Percentiles rank a stretch among this genome's conserved stretches.
phyloP scores from a whole-genome alignment of 1,140 invertebrate species.

The Drosophila rhopaloa region DNA sequence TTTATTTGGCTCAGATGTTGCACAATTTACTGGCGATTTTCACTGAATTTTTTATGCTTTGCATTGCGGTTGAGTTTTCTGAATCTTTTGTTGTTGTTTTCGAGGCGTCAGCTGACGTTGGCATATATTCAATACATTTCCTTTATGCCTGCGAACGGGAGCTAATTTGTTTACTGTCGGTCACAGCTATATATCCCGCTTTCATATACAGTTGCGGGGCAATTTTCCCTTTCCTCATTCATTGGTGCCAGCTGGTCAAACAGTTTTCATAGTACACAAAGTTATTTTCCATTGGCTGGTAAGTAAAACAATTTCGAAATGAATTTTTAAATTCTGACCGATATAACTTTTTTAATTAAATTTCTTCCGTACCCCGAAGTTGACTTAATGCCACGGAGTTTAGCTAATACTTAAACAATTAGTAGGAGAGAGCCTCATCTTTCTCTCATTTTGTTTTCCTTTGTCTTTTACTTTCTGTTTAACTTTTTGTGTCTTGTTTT shows the following conservation, averaged over 20 bases:
- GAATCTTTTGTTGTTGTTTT: conserved; percentile 28
- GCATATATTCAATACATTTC: conserved; percentile 78
- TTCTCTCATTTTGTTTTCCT: conserved; percentile 27
- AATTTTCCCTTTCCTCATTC: neutral
- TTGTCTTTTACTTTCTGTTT: conserved; percentile 24
- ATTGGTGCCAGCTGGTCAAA: conserved; percentile 40
- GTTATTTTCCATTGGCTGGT: conserved; percentile 4
- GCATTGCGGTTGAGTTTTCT: conserved; percentile 60
- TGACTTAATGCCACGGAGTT: conserved; percentile 35
- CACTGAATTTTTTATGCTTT: conserved; percentile 42
- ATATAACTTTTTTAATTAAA: conserved; percentile 59
- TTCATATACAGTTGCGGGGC: neutral
- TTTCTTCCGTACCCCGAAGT: conserved; percentile 8
- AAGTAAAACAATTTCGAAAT: conserved; percentile 29
- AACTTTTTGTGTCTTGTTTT: conserved; percentile 6
- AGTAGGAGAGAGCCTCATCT: conserved; percentile 10
- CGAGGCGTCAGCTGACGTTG: conserved; percentile 70
- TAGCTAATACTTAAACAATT: conserved; percentile 51
- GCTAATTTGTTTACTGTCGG: conserved; percentile 75
- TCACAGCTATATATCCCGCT: conserved; percentile 24
- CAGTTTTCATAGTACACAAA: conserved; percentile 26
- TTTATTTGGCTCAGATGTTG: conserved; percentile 77
- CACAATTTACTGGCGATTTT: conserved; percentile 63
- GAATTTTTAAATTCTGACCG: conserved; percentile 39
- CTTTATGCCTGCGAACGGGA: conserved; percentile 58